These are phyloP conservation scores for Aurelia aurita DNA, from an alignment of 30 jellyfish, hydroid and myxozoan species.

Conservation along the genomic window DNA sequence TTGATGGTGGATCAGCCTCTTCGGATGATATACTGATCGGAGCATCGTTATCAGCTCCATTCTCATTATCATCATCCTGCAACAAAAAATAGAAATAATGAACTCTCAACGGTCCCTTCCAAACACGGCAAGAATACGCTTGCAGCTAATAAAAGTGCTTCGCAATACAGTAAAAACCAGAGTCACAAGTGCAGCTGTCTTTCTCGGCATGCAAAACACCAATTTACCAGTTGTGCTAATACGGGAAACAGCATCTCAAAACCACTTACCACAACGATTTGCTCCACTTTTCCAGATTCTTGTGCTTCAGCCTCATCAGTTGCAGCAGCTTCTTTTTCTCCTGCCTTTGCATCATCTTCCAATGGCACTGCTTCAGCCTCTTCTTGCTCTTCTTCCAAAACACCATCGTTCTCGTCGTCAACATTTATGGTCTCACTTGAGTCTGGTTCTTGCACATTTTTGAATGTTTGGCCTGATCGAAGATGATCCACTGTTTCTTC, in stretches of 20 bases:
- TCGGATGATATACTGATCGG: conserved; percentile 1
- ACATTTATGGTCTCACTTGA: background rate
- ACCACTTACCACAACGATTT: too few species aligned
- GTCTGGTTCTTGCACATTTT: conserved; percentile 10
- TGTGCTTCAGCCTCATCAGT: background rate
- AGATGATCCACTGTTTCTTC: conserved; percentile 43
- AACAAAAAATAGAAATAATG: background rate
- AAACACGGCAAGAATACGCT: too few species aligned
- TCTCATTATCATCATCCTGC: conserved; percentile 1
- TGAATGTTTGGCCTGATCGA: conserved; percentile 46
- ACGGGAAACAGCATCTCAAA: too few species aligned
- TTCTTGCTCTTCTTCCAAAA: background rate
- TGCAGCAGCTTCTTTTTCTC: background rate
- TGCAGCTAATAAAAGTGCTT: too few species aligned
- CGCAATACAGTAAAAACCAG: too few species aligned
- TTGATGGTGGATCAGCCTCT: background rate
- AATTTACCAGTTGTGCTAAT: too few species aligned
- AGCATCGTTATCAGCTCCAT: background rate
- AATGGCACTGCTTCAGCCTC: conserved; percentile 7
- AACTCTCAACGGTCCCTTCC: too few species aligned
- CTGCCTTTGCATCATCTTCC: background rate
- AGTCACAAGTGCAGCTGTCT: too few species aligned
- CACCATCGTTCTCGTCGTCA: background rate
- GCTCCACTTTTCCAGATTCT: too few species aligned
- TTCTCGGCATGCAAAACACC: too few species aligned